phyloP scores from a whole-genome alignment of 2,797 vertebrate genomes.

The Vultur gryphus region DNA sequence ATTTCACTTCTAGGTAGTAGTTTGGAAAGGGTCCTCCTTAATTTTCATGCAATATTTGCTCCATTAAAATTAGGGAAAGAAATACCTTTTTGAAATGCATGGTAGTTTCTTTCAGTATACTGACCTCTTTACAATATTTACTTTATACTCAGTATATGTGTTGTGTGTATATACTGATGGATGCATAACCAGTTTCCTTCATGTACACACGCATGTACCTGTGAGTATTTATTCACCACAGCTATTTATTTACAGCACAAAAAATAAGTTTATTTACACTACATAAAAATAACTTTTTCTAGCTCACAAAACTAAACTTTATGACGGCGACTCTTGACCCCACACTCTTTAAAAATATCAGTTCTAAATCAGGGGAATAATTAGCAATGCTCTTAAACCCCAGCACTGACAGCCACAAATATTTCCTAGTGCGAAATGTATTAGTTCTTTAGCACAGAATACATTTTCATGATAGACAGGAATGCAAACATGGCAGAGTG shows the following conservation, averaged over 20 bases:
- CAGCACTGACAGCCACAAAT: background rate
- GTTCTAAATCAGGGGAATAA: background rate
- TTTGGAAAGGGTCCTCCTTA: background rate
- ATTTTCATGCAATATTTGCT: background rate
- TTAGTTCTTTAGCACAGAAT: background rate
- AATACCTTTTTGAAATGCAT: background rate
- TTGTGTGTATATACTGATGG: background rate
- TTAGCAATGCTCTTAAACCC: background rate
- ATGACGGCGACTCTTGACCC: background rate
- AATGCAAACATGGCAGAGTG: background rate
- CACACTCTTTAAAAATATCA: background rate
- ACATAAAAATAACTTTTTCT: background rate
- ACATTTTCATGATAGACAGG: background rate
- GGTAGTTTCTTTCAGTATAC: background rate
- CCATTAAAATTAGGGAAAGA: background rate
- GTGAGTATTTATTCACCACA: background rate
- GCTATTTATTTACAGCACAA: background rate
- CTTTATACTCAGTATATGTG: background rate
- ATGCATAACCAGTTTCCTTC: background rate
- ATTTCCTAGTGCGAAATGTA: background rate
- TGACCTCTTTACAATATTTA: background rate
- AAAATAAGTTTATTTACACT: background rate
- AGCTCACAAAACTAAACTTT: background rate
- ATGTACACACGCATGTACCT: background rate
- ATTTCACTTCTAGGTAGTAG: background rate